These are phyloP conservation scores for Arnoldichthys spilopterus DNA, from an alignment of 2,797 vertebrate genomes.

Conservation along the genomic window DNA sequence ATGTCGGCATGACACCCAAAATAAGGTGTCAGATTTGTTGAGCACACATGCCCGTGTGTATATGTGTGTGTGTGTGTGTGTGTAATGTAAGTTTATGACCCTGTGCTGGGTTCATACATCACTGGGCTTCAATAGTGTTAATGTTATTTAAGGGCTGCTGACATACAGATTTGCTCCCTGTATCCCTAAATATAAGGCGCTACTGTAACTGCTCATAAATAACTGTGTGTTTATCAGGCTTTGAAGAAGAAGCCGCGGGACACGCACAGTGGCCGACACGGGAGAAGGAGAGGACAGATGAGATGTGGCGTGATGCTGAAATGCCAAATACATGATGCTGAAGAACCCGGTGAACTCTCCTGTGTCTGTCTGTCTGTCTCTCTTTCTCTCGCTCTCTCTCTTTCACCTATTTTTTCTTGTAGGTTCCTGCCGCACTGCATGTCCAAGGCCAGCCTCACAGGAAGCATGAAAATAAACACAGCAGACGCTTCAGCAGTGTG, in stretches of 20 bases:
- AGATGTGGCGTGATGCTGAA: slow-evolving; percentile 18
- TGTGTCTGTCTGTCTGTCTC: background rate
- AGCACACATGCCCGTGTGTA: background rate
- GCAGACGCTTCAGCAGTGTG: background rate
- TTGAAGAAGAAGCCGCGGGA: slow-evolving; percentile 31
- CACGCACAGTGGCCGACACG: slow-evolving; percentile 8
- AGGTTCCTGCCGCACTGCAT: background rate
- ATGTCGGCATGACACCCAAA: slow-evolving; percentile 35
- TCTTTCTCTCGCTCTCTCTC: background rate
- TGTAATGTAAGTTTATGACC: slow-evolving; percentile 32
- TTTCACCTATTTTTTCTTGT: background rate
- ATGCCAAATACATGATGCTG: slow-evolving; percentile 21
- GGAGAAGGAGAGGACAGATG: slow-evolving; percentile 12
- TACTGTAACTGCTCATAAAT: slow-evolving; percentile 49
- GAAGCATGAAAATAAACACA: slow-evolving; percentile 34
- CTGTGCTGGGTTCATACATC: slow-evolving; percentile 32
- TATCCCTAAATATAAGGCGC: slow-evolving; percentile 46
- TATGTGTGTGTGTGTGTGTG: slow-evolving; percentile 11
- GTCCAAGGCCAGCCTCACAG: background rate
- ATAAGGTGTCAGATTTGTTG: slow-evolving; percentile 33
- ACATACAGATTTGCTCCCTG: slow-evolving; percentile 38
- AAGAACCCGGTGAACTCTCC: slow-evolving; percentile 29
- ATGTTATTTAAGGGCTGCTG: slow-evolving; percentile 54
- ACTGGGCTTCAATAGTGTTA: slow-evolving; percentile 26
- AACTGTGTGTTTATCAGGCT: slow-evolving; percentile 46